Conservation (phyloP, 2,113 vertebrate genomes). For the Pluvialis apricaria region DNA sequence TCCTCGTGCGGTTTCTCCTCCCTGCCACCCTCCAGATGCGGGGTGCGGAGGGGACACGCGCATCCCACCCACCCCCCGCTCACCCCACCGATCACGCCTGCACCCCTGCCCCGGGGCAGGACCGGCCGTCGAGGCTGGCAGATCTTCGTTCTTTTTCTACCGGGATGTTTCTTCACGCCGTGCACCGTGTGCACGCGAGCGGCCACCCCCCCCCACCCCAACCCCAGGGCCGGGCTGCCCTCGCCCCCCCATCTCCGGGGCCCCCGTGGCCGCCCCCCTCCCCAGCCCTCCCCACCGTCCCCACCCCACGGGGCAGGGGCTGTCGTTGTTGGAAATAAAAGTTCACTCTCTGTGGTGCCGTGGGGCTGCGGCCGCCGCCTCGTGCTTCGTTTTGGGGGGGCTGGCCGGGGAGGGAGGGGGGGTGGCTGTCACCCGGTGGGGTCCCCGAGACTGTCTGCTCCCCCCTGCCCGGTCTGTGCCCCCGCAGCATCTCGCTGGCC, state of each 20-base stretch:
- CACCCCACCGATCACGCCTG: not conserved
- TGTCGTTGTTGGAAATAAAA: constrained; percentile 70
- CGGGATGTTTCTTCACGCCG: constrained; percentile 37
- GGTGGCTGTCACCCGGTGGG: not conserved
- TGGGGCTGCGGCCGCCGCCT: not conserved
- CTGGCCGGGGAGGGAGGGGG: accelerated
- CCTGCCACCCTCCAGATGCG: not conserved
- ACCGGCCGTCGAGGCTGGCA: not conserved
- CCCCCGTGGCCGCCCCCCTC: not conserved
- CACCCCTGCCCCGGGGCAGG: not conserved
- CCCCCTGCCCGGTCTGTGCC: not conserved
- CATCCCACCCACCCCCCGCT: not conserved
- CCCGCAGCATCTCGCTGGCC: no score
- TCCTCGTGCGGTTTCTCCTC: not conserved
- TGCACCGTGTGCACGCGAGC: constrained; percentile 43
- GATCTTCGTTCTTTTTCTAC: constrained; percentile 32
- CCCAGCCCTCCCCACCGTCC: not conserved
- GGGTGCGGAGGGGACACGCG: not conserved
- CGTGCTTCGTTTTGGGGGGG: not conserved
- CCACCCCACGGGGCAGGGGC: constrained; percentile 45
- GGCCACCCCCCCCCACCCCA: no score
- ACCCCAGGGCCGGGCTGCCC: not conserved
- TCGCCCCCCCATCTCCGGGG: not conserved
- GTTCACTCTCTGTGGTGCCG: constrained; percentile 55
- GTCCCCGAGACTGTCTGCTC: not conserved